Evolutionary conservation across 2,888 invertebrate genomes (phyloP).

Genomic region (Hypsopygia costalis): DNA sequence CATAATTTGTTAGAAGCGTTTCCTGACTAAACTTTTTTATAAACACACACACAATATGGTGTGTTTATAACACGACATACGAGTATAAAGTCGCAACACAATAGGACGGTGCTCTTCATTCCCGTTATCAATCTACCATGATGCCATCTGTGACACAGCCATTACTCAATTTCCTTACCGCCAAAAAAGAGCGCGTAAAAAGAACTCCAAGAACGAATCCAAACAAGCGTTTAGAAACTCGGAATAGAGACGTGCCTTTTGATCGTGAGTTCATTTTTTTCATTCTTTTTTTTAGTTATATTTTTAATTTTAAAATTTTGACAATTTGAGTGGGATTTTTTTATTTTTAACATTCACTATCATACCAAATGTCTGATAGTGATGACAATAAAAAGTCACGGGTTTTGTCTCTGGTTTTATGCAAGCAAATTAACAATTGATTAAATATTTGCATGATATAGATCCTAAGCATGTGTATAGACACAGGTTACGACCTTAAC

Average conservation of each 20-base stretch:
- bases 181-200: conserved; percentile 58
- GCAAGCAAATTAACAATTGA: not conserved
- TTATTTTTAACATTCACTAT: too few species aligned
- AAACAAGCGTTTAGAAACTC: conserved; percentile 40
- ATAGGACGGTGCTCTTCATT: conserved; percentile 63
- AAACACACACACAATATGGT: not conserved
- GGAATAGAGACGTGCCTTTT: conserved; percentile 33
- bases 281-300: conserved; percentile 10
- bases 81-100: conserved; percentile 42
- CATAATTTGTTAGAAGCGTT: too few species aligned
- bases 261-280: conserved; percentile 12
- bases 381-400: too few species aligned
- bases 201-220: conserved; percentile 45
- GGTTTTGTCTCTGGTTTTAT: conserved; percentile 1
- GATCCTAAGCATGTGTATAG: too few species aligned
- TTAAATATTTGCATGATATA: too few species aligned
- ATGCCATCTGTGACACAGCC: conserved; percentile 77
- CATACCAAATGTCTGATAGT: too few species aligned
- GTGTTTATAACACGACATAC: conserved; percentile 22
- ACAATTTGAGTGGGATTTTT: too few species aligned
- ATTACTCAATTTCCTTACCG: conserved; percentile 77
- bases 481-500: too few species aligned
- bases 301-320: too few species aligned
- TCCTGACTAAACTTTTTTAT: not conserved
- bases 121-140: conserved; percentile 76